These are phyloP conservation scores for Zeugodacus cucurbitae DNA, from an alignment of 1,140 invertebrate genomes.

Conservation along the genomic window DNA sequence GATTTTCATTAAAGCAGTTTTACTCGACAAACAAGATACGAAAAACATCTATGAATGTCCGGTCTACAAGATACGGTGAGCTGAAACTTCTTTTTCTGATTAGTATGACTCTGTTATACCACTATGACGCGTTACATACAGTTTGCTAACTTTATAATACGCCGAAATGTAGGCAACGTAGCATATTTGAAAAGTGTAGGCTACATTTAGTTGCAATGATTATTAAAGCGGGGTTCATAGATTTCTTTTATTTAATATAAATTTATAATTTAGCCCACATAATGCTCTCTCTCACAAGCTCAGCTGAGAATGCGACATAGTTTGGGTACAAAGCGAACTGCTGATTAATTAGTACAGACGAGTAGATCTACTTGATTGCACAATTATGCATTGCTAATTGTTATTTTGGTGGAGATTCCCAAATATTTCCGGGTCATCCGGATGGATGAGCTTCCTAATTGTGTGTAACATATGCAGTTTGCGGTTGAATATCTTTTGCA, in stretches of 20 bases:
- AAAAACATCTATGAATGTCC: conserved; percentile 93
- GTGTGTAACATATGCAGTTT: not conserved
- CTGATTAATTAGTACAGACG: not conserved
- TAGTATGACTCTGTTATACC: too few species aligned
- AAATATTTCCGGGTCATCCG: not conserved
- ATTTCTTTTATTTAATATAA: too few species aligned
- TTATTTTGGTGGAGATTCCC: not conserved
- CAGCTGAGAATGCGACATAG: too few species aligned
- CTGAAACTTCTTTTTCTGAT: not conserved
- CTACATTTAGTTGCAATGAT: too few species aligned
- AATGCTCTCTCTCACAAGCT: too few species aligned
- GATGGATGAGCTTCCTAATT: not conserved
- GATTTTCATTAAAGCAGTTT: conserved; percentile 87
- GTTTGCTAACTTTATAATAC: too few species aligned
- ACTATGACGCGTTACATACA: too few species aligned
- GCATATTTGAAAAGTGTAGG: not conserved
- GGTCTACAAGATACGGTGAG: conserved; percentile 87
- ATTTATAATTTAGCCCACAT: too few species aligned
- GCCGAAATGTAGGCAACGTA: too few species aligned
- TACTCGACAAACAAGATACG: conserved; percentile 88
- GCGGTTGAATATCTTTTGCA: not conserved
- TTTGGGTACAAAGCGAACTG: too few species aligned
- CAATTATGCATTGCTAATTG: not conserved
- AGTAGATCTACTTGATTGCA: not conserved
- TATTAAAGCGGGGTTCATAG: too few species aligned